Conservation (phyloP, 2,113 vertebrate genomes). For the Peromyscus polionotus region DNA sequence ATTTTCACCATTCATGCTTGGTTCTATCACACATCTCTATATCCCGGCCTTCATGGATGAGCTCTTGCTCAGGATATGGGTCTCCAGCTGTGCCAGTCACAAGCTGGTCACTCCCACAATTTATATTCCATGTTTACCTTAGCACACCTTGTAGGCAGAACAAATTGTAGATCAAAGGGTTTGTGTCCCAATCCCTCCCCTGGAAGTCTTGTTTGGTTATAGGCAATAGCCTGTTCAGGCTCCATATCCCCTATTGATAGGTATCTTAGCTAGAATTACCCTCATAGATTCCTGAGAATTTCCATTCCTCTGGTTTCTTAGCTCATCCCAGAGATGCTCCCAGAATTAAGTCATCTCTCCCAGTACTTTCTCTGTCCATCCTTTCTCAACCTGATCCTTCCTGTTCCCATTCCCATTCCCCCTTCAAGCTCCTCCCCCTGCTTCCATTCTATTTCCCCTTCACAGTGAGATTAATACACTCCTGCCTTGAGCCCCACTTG, state of each 20-base stretch:
- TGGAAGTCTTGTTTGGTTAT: background rate
- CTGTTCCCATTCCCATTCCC: background rate
- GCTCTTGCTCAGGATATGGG: background rate
- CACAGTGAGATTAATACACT: background rate
- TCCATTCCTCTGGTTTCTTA: background rate
- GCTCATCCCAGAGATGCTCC: background rate
- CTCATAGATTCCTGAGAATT: background rate
- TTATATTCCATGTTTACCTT: background rate
- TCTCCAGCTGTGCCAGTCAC: background rate
- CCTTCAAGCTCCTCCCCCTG: no score
- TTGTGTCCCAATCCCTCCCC: background rate
- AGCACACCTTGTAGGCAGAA: background rate
- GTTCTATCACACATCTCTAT: background rate
- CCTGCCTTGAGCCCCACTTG: background rate
- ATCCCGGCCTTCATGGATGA: fast-evolving
- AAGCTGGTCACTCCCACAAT: background rate
- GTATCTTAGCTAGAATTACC: background rate
- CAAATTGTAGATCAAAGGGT: background rate
- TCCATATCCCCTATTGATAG: background rate
- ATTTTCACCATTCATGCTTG: background rate
- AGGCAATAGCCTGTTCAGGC: background rate
- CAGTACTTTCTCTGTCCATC: background rate
- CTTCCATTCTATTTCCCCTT: background rate
- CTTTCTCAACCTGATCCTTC: background rate
- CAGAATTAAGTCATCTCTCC: background rate